Evolutionary conservation across 2,113 vertebrate genomes (phyloP).

Genomic region (Laterallus jamaicensis): DNA sequence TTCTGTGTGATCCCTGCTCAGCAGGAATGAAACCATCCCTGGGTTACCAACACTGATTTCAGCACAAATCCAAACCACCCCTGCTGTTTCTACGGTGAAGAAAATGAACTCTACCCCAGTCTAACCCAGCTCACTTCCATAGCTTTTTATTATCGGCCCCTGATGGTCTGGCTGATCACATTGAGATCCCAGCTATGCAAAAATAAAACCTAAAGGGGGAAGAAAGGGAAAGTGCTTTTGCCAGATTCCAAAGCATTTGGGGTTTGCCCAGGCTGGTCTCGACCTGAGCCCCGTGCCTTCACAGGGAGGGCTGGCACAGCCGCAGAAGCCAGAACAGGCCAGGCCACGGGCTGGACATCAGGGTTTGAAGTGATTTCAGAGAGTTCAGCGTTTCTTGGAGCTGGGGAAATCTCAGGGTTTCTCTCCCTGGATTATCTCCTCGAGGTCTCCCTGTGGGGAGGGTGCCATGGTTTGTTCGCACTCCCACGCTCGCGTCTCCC

Average conservation of each 20-base stretch:
- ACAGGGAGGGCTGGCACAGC: background rate
- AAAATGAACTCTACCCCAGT: too few relatives aligned
- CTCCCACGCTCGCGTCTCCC: background rate
- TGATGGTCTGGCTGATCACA: rapidly evolving
- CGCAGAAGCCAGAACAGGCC: rapidly evolving
- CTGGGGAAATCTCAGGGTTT: background rate
- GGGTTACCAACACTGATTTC: too few relatives aligned
- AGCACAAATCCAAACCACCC: too few relatives aligned
- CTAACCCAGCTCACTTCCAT: too few relatives aligned
- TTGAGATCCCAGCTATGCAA: background rate
- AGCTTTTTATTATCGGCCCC: background rate
- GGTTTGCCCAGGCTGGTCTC: background rate
- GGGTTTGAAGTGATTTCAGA: background rate
- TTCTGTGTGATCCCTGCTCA: too few relatives aligned
- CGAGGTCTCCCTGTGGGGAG: background rate
- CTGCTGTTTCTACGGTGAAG: too few relatives aligned
- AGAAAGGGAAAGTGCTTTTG: background rate
- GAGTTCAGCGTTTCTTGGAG: background rate
- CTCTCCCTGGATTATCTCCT: background rate
- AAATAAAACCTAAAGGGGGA: background rate
- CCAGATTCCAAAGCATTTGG: background rate
- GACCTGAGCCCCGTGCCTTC: background rate
- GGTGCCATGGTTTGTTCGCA: background rate
- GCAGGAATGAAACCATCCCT: too few relatives aligned
- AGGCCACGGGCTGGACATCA: rapidly evolving